phyloP scores from a whole-genome alignment of 2,113 vertebrate species.

The Mus pahari region DNA sequence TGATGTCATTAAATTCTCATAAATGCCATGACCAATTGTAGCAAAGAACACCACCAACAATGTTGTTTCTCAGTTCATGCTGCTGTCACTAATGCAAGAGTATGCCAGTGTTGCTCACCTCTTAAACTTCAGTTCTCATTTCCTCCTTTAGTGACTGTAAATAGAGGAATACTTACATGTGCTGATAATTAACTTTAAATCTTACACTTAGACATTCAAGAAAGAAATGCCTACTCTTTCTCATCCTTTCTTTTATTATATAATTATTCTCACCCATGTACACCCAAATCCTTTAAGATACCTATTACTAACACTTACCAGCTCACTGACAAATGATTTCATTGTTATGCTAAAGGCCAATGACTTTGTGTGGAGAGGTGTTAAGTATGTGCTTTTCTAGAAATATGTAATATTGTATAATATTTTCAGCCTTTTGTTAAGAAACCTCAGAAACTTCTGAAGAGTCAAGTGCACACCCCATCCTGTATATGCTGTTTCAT shows the following conservation, averaged over 20 bases:
- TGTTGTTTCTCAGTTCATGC: background rate
- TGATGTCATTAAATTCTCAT: slow-evolving; percentile 33
- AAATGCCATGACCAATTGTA: background rate
- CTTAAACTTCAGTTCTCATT: background rate
- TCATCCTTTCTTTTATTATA: background rate
- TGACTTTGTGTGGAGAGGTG: background rate
- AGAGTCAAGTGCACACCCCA: background rate
- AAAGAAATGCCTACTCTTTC: background rate
- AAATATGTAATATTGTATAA: slow-evolving; percentile 14
- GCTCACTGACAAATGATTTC: background rate
- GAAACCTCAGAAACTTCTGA: background rate
- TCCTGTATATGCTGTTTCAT: background rate
- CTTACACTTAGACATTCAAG: background rate
- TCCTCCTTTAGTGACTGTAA: background rate
- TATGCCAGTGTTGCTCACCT: background rate
- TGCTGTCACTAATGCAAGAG: background rate
- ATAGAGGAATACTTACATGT: background rate
- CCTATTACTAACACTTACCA: background rate
- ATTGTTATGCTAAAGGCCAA: background rate
- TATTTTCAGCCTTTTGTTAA: background rate
- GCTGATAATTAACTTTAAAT: background rate
- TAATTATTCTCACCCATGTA: background rate
- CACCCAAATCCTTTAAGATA: background rate
- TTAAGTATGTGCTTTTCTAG: background rate
- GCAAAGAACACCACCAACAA: background rate